A percentile compares a stretch with the other conserved stretches of the same genome.
These are phyloP conservation scores for Hyperoplus lanceolatus DNA, from an alignment of 2,797 vertebrate species.

Conservation along the genomic window DNA sequence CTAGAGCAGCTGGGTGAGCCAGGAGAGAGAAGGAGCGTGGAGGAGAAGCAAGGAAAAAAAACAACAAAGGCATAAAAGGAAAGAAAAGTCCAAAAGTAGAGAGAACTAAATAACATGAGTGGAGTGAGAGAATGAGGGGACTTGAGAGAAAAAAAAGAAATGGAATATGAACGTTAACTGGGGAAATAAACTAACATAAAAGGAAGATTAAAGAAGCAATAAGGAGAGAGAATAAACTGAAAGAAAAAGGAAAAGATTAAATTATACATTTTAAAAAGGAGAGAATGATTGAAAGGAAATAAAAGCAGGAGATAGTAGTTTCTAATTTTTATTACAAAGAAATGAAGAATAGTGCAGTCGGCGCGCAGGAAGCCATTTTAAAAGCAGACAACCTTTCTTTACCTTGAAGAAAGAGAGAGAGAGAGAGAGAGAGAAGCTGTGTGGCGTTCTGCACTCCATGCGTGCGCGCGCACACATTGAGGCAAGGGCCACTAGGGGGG, in stretches of 20 bases:
- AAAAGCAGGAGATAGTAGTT: conserved; percentile 13
- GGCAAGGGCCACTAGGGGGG: conserved; percentile 64
- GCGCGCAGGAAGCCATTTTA: conserved; percentile 61
- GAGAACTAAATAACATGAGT: background rate
- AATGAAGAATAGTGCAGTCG: conserved; percentile 33
- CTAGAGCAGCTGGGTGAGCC: conserved; percentile 1
- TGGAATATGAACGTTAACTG: background rate
- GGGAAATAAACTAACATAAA: background rate
- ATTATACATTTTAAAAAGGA: conserved; percentile 11
- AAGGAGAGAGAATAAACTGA: background rate
- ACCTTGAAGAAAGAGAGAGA: conserved; percentile 55
- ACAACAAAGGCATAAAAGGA: background rate
- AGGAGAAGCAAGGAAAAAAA: background rate
- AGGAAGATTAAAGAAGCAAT: background rate
- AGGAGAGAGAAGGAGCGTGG: conserved; percentile 6
- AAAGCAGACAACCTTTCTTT: conserved; percentile 67
- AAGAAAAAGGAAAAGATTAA: conserved; percentile 7
- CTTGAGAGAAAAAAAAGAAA: background rate
- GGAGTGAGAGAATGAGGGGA: background rate
- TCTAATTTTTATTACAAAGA: conserved; percentile 48
- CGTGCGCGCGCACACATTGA: conserved; percentile 14
- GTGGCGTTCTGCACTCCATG: background rate
- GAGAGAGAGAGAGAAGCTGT: conserved; percentile 18
- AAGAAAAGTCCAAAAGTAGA: background rate
- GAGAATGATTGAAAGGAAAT: conserved; percentile 15